phyloP scores from a whole-genome alignment of 2,113 vertebrate species.

The Camarhynchus parvulus region DNA sequence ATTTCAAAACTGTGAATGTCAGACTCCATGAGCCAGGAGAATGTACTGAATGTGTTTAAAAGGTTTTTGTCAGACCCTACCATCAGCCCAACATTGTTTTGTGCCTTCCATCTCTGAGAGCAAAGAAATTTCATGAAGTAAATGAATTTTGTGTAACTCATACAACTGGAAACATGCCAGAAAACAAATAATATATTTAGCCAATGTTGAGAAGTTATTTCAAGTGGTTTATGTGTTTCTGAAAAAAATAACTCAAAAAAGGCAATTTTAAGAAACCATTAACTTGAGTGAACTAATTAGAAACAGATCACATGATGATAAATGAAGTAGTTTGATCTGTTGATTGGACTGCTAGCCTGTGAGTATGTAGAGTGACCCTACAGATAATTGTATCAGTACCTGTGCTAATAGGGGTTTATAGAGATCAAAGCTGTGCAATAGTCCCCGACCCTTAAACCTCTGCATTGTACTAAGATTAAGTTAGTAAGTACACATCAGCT shows the following conservation, averaged over 20 bases:
- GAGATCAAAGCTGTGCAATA: conserved; percentile 49
- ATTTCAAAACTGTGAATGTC: conserved; percentile 1
- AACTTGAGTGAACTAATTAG: conserved; percentile 45
- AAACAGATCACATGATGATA: conserved; percentile 62
- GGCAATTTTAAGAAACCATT: conserved; percentile 53
- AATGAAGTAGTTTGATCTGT: conserved; percentile 52
- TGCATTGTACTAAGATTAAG: conserved; percentile 25
- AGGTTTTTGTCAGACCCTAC: neutral
- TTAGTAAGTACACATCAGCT: conserved; percentile 36
- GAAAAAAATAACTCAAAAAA: conserved; percentile 24
- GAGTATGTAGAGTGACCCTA: conserved; percentile 16
- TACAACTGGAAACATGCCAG: conserved; percentile 6
- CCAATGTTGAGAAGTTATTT: conserved; percentile 21
- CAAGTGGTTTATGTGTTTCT: conserved; percentile 41
- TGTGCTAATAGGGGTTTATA: conserved; percentile 54
- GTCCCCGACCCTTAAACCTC: neutral
- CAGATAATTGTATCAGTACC: conserved; percentile 55
- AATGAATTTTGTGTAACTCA: neutral
- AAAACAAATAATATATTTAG: conserved; percentile 36
- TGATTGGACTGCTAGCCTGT: conserved; percentile 20
- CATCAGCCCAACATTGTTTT: neutral
- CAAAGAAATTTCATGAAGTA: neutral
- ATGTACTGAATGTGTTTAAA: neutral
- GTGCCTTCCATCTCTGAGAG: neutral
- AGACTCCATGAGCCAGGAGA: neutral